Conservation (phyloP, 2,113 vertebrate species). For the Sinocyclocheilus rhinocerous region DNA sequence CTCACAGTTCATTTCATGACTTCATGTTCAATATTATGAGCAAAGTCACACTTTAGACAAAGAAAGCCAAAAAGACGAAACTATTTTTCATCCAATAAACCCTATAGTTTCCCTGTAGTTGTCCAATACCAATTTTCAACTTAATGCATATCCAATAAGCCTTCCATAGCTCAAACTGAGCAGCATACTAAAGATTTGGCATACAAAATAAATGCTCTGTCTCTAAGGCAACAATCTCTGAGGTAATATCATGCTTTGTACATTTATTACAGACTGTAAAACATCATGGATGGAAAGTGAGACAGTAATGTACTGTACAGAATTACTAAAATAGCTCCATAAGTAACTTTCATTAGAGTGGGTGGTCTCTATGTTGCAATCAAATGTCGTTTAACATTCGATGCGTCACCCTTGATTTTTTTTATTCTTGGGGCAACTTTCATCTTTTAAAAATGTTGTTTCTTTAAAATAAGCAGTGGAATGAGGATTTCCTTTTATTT, state of each 20-base stretch:
- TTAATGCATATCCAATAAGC: background rate
- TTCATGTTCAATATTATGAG: conserved; percentile 19
- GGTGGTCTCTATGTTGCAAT: no score
- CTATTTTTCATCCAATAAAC: background rate
- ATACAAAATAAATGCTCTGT: background rate
- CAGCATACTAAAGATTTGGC: background rate
- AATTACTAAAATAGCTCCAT: no score
- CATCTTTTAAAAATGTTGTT: no score
- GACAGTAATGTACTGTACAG: no score
- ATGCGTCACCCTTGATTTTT: no score
- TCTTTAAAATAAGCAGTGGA: no score
- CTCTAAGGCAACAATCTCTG: background rate
- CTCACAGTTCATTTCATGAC: background rate
- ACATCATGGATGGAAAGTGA: no score
- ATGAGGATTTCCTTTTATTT: no score
- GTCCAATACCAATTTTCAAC: background rate
- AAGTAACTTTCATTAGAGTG: no score
- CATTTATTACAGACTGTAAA: no score
- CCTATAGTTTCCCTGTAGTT: background rate
- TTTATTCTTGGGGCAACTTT: no score
- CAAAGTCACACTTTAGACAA: background rate
- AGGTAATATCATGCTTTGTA: background rate
- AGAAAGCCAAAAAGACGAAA: background rate
- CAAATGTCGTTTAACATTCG: no score
- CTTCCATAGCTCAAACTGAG: background rate